phyloP scores from a whole-genome alignment of 2,113 vertebrate genomes.

The Notechis scutatus region DNA sequence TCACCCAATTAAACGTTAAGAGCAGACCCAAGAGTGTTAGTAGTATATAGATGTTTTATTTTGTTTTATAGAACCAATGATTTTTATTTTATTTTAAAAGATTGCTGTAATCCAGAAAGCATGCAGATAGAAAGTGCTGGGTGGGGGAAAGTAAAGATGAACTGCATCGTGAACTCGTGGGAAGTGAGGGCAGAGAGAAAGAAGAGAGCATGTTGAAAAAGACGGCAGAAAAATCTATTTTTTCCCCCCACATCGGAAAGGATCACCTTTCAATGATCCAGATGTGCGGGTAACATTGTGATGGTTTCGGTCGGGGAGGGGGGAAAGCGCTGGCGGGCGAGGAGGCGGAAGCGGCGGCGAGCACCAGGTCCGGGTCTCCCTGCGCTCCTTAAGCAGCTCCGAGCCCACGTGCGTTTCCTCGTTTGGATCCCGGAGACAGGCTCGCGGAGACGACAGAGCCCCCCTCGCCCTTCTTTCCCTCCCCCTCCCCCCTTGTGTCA shows the following conservation, averaged over 20 bases:
- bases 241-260: slow-evolving; percentile 23
- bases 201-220: neutral
- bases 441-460: neutral
- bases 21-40: too few relatives aligned
- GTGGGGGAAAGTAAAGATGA: neutral
- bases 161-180: neutral
- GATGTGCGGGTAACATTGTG: neutral
- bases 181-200: neutral
- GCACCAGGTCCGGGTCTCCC: neutral
- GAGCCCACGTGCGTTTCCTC: neutral
- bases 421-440: neutral
- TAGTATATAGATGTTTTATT: neutral
- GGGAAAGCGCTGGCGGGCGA: neutral
- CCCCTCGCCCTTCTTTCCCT: neutral
- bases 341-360: neutral
- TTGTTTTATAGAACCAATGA: neutral
- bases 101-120: neutral
- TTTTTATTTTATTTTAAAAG: neutral
- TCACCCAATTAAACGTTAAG: too few relatives aligned
- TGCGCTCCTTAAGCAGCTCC: neutral
- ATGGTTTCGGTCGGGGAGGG: neutral
- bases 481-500: neutral
- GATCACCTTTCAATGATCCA: neutral
- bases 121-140: neutral
- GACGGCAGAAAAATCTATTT: slow-evolving; percentile 11